Evolutionary conservation across 2,888 invertebrate genomes (phyloP), one percentile per base, ranked within the genome.

Genomic region (Troides helena): DNA sequence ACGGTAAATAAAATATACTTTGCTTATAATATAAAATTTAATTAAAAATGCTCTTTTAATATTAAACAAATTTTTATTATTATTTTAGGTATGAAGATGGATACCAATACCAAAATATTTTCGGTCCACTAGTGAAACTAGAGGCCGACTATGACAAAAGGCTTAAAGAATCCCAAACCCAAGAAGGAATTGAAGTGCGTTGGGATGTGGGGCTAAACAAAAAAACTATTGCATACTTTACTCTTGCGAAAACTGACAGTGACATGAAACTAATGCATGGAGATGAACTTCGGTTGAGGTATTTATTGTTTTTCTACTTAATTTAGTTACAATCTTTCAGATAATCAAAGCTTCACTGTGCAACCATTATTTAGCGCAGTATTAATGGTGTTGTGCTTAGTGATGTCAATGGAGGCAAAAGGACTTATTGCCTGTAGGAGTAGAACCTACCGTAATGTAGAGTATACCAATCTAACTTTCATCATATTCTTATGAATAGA

Each of bases 251-350:
- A 91, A 98, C 99, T 3, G 98, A 99, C 82, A 99, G 99, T 71
- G 99, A 99, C 81, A 99, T 99, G 98, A 98, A 99, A 84, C 90
- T 99, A 67, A 99, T 99, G 99, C 99, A 99, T 83, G 99, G 99
- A 10, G 99, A 99, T 92, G 99, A 99, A 85, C 88, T 99, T 68
- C 94, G 98, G 78, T 92, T 99, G 76, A 96, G 99, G 80, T 93
- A 78, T 75, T 65, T 74, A 70, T 57, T 46, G 14, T 57, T 58
- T 58, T 21, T 57, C 4, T 21, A 57, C 21, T 7, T 14, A 50
- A 18, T 39, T 39, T 5, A 50, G 50, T 50, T 50, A 50, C n/a
- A 53, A 53, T n/a, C n/a, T n/a, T n/a, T 53, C 18, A 53, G 53
- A 53, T 53, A 53, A n/a, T 12, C 46, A 46, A 10, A 39, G 10